phyloP scores from a whole-genome alignment of 1,140 invertebrate species.

The Conus betulinus region DNA sequence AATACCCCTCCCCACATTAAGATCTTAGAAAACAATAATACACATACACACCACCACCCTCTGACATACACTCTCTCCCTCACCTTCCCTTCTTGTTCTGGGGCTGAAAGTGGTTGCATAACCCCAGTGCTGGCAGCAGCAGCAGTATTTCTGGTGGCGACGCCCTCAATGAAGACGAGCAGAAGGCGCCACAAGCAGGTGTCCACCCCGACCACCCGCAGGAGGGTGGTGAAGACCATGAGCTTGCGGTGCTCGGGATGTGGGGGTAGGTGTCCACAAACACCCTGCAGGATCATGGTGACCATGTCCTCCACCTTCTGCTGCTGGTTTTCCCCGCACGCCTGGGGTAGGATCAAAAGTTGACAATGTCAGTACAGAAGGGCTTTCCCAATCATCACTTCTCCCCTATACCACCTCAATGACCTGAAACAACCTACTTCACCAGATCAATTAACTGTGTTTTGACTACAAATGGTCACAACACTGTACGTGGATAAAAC shows the following conservation, averaged over 20 bases:
- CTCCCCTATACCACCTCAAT: too few species aligned
- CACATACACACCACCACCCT: too few species aligned
- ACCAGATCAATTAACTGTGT: too few species aligned
- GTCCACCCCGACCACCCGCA: conserved; percentile 83
- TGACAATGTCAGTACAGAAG: neutral
- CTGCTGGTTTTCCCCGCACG: conserved; percentile 60
- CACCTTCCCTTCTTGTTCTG: conserved; percentile 41
- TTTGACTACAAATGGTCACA: too few species aligned
- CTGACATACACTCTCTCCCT: too few species aligned
- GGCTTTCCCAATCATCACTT: too few species aligned
- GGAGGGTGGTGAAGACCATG: conserved; percentile 87
- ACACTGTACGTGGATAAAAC: too few species aligned
- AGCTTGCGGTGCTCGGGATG: conserved; percentile 92
- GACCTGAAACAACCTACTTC: too few species aligned
- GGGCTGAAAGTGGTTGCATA: neutral
- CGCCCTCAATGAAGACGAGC: conserved; percentile 71
- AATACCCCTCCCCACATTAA: too few species aligned
- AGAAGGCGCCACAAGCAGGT: conserved; percentile 83
- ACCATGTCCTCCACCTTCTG: conserved; percentile 73
- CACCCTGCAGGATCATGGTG: conserved; percentile 85
- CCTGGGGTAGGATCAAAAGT: conserved; percentile 46
- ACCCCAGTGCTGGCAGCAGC: neutral
- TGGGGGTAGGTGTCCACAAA: conserved; percentile 92
- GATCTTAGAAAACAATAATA: too few species aligned
- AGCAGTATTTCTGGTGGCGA: conserved; percentile 46